phyloP scores from a whole-genome alignment of 2,888 invertebrate genomes.

The Serrognathus titanus region DNA sequence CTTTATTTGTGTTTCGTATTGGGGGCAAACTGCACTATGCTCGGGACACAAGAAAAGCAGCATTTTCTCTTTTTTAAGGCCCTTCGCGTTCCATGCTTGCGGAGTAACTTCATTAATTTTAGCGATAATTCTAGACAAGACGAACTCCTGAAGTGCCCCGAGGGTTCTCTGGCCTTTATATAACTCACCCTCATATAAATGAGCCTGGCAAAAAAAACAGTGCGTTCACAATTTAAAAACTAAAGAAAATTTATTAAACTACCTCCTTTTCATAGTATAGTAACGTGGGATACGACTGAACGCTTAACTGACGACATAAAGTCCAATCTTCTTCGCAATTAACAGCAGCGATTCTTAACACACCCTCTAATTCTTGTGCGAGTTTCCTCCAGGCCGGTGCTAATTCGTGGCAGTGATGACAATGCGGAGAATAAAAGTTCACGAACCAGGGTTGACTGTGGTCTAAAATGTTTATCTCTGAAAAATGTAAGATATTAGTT shows the following conservation, averaged over 20 bases:
- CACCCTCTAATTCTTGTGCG: constrained; percentile 73
- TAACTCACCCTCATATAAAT: constrained; percentile 55
- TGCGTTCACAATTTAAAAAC: too few species aligned
- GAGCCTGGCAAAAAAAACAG: constrained; percentile 46
- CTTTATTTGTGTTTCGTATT: constrained; percentile 57
- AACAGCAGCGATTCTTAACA: constrained; percentile 75
- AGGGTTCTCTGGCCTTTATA: constrained; percentile 60
- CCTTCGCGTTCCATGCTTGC: constrained; percentile 43
- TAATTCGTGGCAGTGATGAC: constrained; percentile 79
- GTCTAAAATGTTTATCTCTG: constrained; percentile 49
- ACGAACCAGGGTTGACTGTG: constrained; percentile 76
- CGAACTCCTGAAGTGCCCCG: constrained; percentile 60
- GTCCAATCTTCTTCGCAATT: constrained; percentile 84
- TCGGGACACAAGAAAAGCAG: constrained; percentile 58
- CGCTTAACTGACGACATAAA: constrained; percentile 71
- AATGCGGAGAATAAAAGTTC: constrained; percentile 85
- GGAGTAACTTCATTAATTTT: constrained; percentile 45
- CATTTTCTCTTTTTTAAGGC: constrained; percentile 48
- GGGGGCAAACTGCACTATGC: constrained; percentile 54
- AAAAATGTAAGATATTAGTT: constrained; percentile 16
- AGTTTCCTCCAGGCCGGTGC: constrained; percentile 80
- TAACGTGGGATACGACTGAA: constrained; percentile 72
- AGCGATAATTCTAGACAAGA: constrained; percentile 57
- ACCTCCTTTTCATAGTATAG: constrained; percentile 58
- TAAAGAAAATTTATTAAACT: neutral